Percentiles rank a stretch among this genome's conserved stretches.
phyloP scores from a whole-genome alignment of 2,888 invertebrate genomes.

The Scrobipalpa atriplicella region DNA sequence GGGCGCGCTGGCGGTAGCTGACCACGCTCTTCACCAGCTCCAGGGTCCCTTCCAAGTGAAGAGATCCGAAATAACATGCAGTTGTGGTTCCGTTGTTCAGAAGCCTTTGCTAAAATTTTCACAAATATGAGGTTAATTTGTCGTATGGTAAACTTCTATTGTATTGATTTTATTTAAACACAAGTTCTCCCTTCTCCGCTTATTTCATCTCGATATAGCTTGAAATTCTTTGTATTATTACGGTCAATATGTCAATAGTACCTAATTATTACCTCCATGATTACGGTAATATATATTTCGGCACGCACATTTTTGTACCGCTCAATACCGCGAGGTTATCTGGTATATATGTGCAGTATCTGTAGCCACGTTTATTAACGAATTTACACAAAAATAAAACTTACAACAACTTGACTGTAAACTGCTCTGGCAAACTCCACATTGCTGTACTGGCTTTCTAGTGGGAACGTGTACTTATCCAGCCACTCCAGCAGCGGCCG shows the following conservation, averaged over 20 bases:
- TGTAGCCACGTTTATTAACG: too few species aligned
- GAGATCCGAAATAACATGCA: constrained; percentile 93
- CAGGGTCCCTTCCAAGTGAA: constrained; percentile 87
- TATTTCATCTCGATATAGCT: too few species aligned
- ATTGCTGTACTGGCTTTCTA: constrained; percentile 89
- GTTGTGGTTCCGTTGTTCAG: constrained; percentile 93
- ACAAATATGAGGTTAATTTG: not conserved
- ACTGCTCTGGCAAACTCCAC: constrained; percentile 85
- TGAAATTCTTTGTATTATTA: too few species aligned
- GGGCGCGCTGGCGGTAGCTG: constrained; percentile 89
- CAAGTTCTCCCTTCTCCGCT: too few species aligned
- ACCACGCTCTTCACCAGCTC: constrained; percentile 87
- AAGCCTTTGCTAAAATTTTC: constrained; percentile 84
- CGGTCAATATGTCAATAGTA: too few species aligned
- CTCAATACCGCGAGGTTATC: too few species aligned
- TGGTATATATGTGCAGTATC: too few species aligned
- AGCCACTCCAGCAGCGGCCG: constrained; percentile 93
- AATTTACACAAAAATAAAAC: constrained; percentile 46
- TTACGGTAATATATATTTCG: too few species aligned
- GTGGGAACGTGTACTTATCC: constrained; percentile 91
- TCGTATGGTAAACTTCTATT: too few species aligned
- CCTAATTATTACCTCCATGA: too few species aligned
- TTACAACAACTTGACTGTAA: constrained; percentile 91
- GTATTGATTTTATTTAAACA: too few species aligned
- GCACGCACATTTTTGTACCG: too few species aligned